Percentiles rank a stretch among this genome's conserved stretches.
phyloP scores from a whole-genome alignment of 2,888 invertebrate species.

The Microdon myrmicae region DNA sequence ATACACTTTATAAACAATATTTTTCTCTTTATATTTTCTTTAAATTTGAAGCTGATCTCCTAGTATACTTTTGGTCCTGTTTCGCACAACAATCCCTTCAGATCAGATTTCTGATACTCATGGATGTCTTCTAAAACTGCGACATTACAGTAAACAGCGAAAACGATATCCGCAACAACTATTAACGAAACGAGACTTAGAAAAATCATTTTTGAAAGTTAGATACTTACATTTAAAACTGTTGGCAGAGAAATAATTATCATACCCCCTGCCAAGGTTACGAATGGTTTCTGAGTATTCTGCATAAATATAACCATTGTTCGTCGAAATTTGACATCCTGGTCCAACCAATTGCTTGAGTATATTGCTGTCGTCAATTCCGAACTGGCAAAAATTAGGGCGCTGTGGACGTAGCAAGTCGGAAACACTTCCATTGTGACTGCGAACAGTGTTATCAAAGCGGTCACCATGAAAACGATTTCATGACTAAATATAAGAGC shows the following conservation, averaged over 20 bases:
- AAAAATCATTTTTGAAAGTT: no score
- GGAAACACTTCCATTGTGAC: conserved; percentile 53
- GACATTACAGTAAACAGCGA: conserved; percentile 30
- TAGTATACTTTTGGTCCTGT: no score
- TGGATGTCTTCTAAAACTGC: conserved; percentile 15
- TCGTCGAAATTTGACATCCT: conserved; percentile 54
- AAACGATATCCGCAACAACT: conserved; percentile 28
- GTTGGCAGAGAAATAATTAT: conserved; percentile 55
- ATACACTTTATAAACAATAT: no score
- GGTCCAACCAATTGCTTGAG: conserved; percentile 56
- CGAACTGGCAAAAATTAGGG: conserved; percentile 49
- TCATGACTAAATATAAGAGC: conserved; percentile 39
- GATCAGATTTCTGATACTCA: no score
- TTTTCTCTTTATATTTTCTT: no score
- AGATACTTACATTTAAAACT: conserved; percentile 55
- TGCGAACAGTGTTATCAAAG: conserved; percentile 39
- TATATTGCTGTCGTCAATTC: conserved; percentile 55
- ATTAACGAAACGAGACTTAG: not conserved
- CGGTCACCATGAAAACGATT: conserved; percentile 36
- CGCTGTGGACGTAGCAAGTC: conserved; percentile 54
- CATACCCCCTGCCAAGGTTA: conserved; percentile 54
- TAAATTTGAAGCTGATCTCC: no score
- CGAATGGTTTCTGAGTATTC: conserved; percentile 52
- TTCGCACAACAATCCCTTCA: no score
- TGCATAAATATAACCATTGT: conserved; percentile 57